Evolutionary conservation across 1,140 invertebrate species (phyloP).

Genomic region (Drosophila athabasca): DNA sequence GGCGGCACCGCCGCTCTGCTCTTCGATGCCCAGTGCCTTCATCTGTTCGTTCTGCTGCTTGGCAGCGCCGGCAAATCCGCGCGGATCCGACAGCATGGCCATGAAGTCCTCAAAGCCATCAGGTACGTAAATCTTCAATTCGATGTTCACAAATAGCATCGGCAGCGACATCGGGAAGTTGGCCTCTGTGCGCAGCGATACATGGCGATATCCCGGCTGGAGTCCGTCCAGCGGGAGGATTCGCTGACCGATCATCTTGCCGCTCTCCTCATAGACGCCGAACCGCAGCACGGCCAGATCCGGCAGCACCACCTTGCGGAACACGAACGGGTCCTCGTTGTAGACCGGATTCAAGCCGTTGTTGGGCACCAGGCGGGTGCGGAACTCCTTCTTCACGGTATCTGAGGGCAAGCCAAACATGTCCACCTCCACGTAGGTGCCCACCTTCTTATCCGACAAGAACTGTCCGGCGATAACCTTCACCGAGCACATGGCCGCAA

Average conservation of each 20-base stretch:
- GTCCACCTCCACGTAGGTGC: conserved; percentile 99
- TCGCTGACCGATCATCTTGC: conserved; percentile 97
- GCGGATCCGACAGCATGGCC: conserved; percentile 97
- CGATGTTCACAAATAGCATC: conserved; percentile 99
- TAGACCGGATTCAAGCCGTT: conserved; percentile 99
- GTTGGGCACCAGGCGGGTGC: conserved; percentile 96
- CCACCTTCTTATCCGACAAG: conserved; percentile 99
- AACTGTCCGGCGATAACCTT: conserved; percentile 99
- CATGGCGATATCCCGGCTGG: conserved; percentile 98
- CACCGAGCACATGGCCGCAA: conserved; percentile 98
- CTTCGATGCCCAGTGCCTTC: conserved; percentile 97
- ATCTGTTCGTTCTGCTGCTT: conserved; percentile 94
- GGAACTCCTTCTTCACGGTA: conserved; percentile 99
- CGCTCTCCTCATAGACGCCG: conserved; percentile 99
- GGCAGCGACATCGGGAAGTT: conserved; percentile 99
- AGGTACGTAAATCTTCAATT: conserved; percentile 99
- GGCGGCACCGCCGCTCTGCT: conserved; percentile 86
- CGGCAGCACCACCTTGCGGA: conserved; percentile 98
- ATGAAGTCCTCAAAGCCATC: conserved; percentile 99
- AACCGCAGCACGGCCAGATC: conserved; percentile 98
- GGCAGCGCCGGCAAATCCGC: conserved; percentile 95
- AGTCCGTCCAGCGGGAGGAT: conserved; percentile 99
- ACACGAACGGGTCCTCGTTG: conserved; percentile 99
- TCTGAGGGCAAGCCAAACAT: conserved; percentile 99
- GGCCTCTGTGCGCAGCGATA: conserved; percentile 98